A percentile compares a stretch with the other conserved stretches of the same genome.
Evolutionary conservation across 2,797 vertebrate genomes (phyloP).

Genomic region (Thripadectes ignobilis): DNA sequence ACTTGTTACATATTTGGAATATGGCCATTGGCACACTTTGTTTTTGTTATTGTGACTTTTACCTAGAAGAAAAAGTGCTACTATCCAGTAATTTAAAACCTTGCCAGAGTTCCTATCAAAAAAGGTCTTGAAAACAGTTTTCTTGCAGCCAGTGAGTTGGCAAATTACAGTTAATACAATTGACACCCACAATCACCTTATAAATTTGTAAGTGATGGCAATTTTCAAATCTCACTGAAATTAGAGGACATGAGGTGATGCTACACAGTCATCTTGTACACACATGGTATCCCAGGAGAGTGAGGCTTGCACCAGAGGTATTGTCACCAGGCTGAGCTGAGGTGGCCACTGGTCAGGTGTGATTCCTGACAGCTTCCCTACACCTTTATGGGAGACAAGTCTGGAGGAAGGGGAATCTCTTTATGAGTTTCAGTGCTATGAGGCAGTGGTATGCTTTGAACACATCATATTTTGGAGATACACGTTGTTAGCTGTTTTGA

Average conservation of each 20-base stretch:
- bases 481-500: background rate
- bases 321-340: background rate
- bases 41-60: background rate
- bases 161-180: background rate
- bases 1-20: background rate
- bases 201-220: background rate
- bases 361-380: background rate
- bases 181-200: background rate
- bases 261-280: background rate
- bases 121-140: background rate
- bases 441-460: rapidly evolving
- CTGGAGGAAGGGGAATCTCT: background rate
- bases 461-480: background rate
- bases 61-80: background rate
- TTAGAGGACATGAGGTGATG: background rate
- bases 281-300: rapidly evolving
- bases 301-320: background rate
- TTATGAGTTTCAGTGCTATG: background rate
- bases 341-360: background rate
- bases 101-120: background rate
- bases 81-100: background rate
- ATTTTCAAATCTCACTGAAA: background rate
- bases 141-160: background rate
- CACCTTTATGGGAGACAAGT: background rate
- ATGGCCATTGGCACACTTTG: background rate